Evolutionary conservation across 1,140 invertebrate species (phyloP).

Genomic region (Apis florea): DNA sequence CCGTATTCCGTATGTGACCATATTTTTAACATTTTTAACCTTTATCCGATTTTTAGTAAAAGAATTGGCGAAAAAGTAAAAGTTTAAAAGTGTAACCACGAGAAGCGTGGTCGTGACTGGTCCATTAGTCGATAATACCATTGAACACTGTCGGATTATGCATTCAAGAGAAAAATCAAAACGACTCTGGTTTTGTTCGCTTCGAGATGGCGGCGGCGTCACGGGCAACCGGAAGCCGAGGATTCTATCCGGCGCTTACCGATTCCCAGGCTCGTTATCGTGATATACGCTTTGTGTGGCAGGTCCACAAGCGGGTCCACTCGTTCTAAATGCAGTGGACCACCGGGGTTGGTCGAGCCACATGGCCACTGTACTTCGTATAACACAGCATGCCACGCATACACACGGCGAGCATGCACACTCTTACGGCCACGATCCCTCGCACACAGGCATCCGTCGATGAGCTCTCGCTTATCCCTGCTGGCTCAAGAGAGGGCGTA

Average conservation of each 20-base stretch:
- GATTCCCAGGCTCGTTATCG: conserved; percentile 70
- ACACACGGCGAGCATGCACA: not conserved
- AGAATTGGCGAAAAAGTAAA: not conserved
- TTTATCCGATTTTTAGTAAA: no score
- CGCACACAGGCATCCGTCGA: not conserved
- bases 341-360: conserved; percentile 62
- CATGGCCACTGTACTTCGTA: conserved; percentile 60
- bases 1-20: no score
- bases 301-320: conserved; percentile 59
- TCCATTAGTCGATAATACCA: not conserved
- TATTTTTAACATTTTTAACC: no score
- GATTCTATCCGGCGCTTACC: conserved; percentile 58
- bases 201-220: conserved; percentile 28
- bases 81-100: not conserved
- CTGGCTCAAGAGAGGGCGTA: conserved; percentile 58
- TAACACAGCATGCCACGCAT: conserved; percentile 36
- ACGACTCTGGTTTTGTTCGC: not conserved
- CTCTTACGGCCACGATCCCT: conserved; percentile 13
- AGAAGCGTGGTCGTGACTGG: not conserved
- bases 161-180: conserved; percentile 5
- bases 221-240: conserved; percentile 54
- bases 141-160: not conserved
- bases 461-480: conserved; percentile 46
- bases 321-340: conserved; percentile 69
- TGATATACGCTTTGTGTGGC: conserved; percentile 64